Base-by-base conservation (phyloP, 2,888 invertebrate genomes). In the Lasius fuliginosus region DNA sequence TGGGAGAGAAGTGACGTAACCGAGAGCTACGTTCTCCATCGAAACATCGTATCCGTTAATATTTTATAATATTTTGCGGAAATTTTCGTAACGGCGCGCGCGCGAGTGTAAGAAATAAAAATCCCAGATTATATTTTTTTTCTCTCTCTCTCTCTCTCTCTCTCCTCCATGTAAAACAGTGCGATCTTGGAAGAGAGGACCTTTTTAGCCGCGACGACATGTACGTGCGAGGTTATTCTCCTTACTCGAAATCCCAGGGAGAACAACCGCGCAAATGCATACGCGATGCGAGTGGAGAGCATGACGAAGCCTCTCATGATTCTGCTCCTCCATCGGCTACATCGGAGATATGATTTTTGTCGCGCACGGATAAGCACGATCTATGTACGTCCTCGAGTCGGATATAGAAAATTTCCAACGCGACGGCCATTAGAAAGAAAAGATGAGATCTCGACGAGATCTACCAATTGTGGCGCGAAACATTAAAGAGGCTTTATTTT, bases 331-430 rank as follows among this genome's bases (percentile, higher is more conserved):
- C 60, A 74, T 81, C 74, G 46, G 74, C 23, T 36, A 74, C 36
- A 33, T 74, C 60, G 60, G 33, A 60, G 46, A 73, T 81, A 81
- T 73, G 74, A 74, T 81, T 81, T 81, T 81, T 74, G 74, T 73
- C 60, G 79, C 79, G 73, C 60, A 18, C 9, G 79, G 74, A 81
- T 81, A 74, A 81, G 79, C 79, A 60, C 42, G 79, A 71, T 15
- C 30, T 58, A 71, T 42, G 56, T 77, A 71, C 56, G 56, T 77
- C 42, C 23, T 77, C 53, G 12, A n/a, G 40, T 12, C n/a, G 56
- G 33, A 81, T 74, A 73, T 46, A 46, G 60, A 73, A 81, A 73
- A 49, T 36, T 81, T 60, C 2, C 27, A 71, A 33, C 40, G 23
- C 23, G 33, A 33, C n/a, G n/a, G 12, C 33, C 11, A 74, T 74